Evolutionary conservation across 2,797 vertebrate species (phyloP).

Genomic region (Falco novaeseelandiae): DNA sequence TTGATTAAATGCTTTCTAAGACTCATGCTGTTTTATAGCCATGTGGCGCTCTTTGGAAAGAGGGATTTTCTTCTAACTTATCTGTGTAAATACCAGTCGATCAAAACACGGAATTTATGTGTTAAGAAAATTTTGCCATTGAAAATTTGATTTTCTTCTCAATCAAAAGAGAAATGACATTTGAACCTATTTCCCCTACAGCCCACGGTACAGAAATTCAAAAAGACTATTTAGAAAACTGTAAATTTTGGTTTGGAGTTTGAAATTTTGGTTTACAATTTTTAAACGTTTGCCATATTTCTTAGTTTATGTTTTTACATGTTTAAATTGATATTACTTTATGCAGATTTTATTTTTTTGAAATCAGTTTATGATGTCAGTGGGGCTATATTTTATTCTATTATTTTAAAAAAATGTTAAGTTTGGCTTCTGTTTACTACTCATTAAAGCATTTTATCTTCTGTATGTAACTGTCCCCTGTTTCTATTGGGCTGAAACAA

Average conservation of each 20-base stretch:
- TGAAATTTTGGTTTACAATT: not conserved
- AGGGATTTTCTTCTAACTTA: not conserved
- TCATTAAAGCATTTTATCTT: not conserved
- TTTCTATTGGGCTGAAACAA: not conserved
- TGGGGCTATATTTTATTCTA: not conserved
- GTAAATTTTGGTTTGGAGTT: not conserved
- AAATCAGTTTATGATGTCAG: not conserved
- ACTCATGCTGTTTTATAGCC: not conserved
- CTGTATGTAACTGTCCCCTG: not conserved
- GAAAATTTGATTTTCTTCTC: not conserved
- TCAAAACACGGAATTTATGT: not conserved
- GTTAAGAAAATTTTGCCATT: not conserved
- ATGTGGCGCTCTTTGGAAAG: not conserved
- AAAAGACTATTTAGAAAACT: not conserved
- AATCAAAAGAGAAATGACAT: not conserved
- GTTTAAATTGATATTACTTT: not conserved
- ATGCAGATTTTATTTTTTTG: not conserved
- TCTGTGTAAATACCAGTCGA: not conserved
- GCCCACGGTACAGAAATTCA: accelerated
- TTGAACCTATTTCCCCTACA: not conserved
- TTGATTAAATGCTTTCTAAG: not conserved
- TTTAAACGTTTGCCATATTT: not conserved
- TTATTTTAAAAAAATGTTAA: not conserved
- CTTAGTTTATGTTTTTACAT: not conserved
- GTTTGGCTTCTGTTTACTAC: not conserved